phyloP scores from a whole-genome alignment of 2,888 invertebrate genomes.

The Lasioglossum calceatum region DNA sequence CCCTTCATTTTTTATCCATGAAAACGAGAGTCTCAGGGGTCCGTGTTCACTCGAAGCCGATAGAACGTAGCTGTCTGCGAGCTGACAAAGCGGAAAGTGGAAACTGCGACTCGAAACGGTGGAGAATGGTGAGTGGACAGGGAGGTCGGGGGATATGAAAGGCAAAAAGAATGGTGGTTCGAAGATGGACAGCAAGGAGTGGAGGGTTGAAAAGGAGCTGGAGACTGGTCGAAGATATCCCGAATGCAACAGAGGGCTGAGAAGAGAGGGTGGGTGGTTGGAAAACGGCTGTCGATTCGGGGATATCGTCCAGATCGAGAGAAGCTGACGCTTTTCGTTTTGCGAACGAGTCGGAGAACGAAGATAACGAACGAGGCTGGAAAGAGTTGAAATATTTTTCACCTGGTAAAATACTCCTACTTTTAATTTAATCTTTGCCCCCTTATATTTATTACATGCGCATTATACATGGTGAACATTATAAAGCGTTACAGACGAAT shows the following conservation, averaged over 20 bases:
- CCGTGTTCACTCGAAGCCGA: background rate
- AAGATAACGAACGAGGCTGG: background rate
- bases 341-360: background rate
- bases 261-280: background rate
- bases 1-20: constrained; percentile 39
- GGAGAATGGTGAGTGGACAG: constrained; percentile 6
- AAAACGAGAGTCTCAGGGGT: constrained; percentile 13
- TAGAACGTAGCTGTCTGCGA: constrained; percentile 36
- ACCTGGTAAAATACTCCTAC: background rate
- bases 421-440: background rate
- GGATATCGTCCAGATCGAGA: background rate
- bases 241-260: constrained; percentile 7
- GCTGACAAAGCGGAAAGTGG: constrained; percentile 35
- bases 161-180: constrained; percentile 1
- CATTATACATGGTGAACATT: too few relatives aligned
- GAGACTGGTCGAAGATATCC: constrained; percentile 12
- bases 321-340: background rate
- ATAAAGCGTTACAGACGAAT: too few relatives aligned
- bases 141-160: background rate
- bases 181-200: background rate
- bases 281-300: constrained; percentile 4
- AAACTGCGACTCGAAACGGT: constrained; percentile 7
- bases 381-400: background rate
- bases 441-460: too few relatives aligned
- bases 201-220: background rate